Base-by-base conservation (phyloP, 2,113 vertebrate genomes). In the Phoenicopterus ruber region DNA sequence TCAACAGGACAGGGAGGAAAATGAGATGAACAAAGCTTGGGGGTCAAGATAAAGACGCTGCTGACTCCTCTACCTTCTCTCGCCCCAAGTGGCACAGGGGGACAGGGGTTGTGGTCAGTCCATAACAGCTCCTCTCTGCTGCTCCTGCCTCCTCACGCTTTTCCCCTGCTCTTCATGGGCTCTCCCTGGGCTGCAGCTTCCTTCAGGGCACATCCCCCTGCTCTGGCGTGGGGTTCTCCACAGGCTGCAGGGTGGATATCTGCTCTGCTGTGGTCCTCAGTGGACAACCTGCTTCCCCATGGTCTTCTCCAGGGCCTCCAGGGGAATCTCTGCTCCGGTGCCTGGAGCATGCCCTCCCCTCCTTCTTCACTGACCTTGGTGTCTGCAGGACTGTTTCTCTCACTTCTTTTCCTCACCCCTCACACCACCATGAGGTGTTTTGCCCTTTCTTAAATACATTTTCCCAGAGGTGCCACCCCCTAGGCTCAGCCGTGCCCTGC, bases 381-480 rank as follows among this genome's bases (percentile, higher is more conserved):
- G 38, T 59, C 17, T 6, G 1, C 21, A 50, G 34, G 10, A 21
- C 15, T 71, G 36, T 78, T 78, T 42, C 49, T 82, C 7, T 34
- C 50, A 52, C 10, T 71, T 59, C 12, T 44, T 47, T 40, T 31
- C 29, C 47, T 65, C 57, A 18, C 6, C 11, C 26, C 34, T 71
- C 34, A 61, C 32, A n/a, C 17, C 9, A 19, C 34, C 31, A 54
- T 44, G 20, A 71, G 15, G 17, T 40, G 10, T 52, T 93, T 71
- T 77, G 50, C 29, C 29, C 24, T 76, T 69, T 76, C n/a, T 50
- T 34, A 42, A 52, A 38, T 19, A 17, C 6, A 7, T 49, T 31
- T 67, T 67, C 19, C 13, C 40, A 66, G 50, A 66, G 29, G 25
- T 1, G 2, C 29, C 7, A 13, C 18, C 29, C 0, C 0, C 54